Evolutionary conservation across 1,140 invertebrate species (phyloP).

Genomic region (Goniozus legneri): DNA sequence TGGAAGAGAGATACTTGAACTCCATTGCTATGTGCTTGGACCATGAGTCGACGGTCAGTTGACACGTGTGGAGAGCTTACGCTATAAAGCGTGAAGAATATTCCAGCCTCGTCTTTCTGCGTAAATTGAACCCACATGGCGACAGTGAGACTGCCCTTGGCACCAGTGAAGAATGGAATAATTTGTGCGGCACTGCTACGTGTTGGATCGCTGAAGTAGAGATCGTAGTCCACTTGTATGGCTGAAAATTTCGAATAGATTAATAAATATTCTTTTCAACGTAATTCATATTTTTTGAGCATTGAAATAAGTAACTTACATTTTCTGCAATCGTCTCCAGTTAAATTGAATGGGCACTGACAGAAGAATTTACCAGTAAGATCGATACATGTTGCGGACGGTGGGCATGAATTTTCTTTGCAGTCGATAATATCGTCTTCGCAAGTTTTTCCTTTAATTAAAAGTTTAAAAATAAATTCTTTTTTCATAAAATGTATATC

Average conservation of each 20-base stretch:
- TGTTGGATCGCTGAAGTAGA: slow-evolving; percentile 87
- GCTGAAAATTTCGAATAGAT: slow-evolving; percentile 58
- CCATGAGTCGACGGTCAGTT: slow-evolving; percentile 70
- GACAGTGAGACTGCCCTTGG: slow-evolving; percentile 77
- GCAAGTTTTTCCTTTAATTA: slow-evolving; percentile 71
- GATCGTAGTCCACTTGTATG: slow-evolving; percentile 93
- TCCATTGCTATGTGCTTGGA: slow-evolving; percentile 87
- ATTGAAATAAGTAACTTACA: slow-evolving; percentile 66
- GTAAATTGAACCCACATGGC: slow-evolving; percentile 96
- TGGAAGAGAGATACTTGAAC: slow-evolving; percentile 86
- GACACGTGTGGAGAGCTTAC: slow-evolving; percentile 80
- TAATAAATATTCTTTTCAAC: slow-evolving; percentile 1
- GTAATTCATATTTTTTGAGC: no score
- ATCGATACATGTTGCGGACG: slow-evolving; percentile 91
- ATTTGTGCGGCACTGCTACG: slow-evolving; percentile 85
- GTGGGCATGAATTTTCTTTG: slow-evolving; percentile 90
- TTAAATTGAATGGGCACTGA: slow-evolving; percentile 93
- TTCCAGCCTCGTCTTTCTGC: slow-evolving; percentile 81
- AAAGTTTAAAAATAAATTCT: slow-evolving; percentile 3
- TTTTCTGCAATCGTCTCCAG: slow-evolving; percentile 94
- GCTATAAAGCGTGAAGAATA: slow-evolving; percentile 90
- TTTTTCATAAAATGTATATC: neutral
- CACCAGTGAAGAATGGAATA: slow-evolving; percentile 81
- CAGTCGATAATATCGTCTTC: slow-evolving; percentile 92
- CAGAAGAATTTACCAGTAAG: slow-evolving; percentile 90